phyloP scores from a whole-genome alignment of 2,888 invertebrate genomes.

The Xestobium rufovillosum region DNA sequence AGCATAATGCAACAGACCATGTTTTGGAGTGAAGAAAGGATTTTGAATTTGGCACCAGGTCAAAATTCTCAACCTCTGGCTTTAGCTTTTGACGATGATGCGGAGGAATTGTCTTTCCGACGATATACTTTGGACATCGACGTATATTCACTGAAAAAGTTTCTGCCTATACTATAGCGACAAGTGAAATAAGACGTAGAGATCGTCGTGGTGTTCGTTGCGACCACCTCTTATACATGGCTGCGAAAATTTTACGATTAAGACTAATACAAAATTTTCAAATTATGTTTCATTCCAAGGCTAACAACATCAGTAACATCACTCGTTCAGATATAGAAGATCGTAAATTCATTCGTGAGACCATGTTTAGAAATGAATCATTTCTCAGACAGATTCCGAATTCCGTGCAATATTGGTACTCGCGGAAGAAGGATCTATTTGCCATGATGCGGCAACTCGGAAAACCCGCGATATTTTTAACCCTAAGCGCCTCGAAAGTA shows the following conservation, averaged over 20 bases:
- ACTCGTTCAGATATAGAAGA: conserved; percentile 30
- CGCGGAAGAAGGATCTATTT: conserved; percentile 36
- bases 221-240: conserved; percentile 40
- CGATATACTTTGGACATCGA: too few species aligned
- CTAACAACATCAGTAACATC: conserved; percentile 28
- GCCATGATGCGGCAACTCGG: conserved; percentile 40
- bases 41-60: conserved; percentile 27
- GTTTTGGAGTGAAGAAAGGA: conserved; percentile 22
- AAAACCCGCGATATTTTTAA: conserved; percentile 36
- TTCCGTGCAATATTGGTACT: conserved; percentile 36
- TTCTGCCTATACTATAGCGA: too few species aligned
- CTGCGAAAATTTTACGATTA: conserved; percentile 37
- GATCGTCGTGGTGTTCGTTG: too few species aligned
- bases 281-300: conserved; percentile 29
- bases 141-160: too few species aligned
- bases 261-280: conserved; percentile 30
- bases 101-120: conserved; percentile 31
- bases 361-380: conserved; percentile 33
- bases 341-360: conserved; percentile 30
- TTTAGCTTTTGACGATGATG: conserved; percentile 27
- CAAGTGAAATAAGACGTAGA: too few species aligned
- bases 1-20: conserved; percentile 23
- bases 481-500: conserved; percentile 40
- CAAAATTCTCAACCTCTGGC: conserved; percentile 24
- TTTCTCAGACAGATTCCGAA: conserved; percentile 37